Percentiles rank a stretch among this genome's conserved stretches.
These are phyloP conservation scores for Anisognathus igniventris DNA, from an alignment of 2,797 vertebrate genomes.

Conservation along the genomic window DNA sequence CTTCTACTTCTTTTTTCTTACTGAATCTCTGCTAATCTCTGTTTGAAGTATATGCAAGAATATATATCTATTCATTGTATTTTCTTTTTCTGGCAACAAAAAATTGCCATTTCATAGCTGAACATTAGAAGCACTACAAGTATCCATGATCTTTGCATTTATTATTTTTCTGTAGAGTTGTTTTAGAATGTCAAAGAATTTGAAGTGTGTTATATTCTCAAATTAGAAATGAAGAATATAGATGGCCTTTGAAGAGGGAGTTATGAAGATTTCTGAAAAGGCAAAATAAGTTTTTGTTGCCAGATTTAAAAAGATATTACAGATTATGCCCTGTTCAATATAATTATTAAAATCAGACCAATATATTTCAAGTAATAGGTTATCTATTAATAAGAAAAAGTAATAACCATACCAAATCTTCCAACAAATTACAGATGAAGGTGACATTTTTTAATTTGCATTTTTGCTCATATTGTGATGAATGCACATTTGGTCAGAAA, in stretches of 20 bases:
- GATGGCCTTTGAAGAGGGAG: background rate
- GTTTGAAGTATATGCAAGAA: slow-evolving; percentile 19
- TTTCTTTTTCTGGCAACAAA: slow-evolving; percentile 35
- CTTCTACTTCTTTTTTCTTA: slow-evolving; percentile 34
- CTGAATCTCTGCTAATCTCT: slow-evolving; percentile 15
- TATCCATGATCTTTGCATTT: background rate
- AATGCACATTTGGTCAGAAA: background rate
- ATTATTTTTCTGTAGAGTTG: background rate
- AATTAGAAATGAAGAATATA: background rate
- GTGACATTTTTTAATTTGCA: background rate
- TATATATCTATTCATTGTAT: slow-evolving; percentile 28
- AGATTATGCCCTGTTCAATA: background rate
- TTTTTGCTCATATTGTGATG: background rate
- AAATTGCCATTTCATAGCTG: background rate
- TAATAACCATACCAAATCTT: background rate
- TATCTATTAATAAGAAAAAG: background rate
- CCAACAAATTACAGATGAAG: background rate
- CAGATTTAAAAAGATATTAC: background rate
- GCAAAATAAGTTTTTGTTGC: background rate
- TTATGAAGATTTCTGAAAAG: background rate
- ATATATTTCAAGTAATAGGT: background rate
- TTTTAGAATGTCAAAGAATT: background rate
- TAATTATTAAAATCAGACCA: background rate
- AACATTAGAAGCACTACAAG: background rate
- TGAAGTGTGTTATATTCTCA: background rate